phyloP scores from a whole-genome alignment of 2,113 vertebrate species.

The Centropristis striata region DNA sequence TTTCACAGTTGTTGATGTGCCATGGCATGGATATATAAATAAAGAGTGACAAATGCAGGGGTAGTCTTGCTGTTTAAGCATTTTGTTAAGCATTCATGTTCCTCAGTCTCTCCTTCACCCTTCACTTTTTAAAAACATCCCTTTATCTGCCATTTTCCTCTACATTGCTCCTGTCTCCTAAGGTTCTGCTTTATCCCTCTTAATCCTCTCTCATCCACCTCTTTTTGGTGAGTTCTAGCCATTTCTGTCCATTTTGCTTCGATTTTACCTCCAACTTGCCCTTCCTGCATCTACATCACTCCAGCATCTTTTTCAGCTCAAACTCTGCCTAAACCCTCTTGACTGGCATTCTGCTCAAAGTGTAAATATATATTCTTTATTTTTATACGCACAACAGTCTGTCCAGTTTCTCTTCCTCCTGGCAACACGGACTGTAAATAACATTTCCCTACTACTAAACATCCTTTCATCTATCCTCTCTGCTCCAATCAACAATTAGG shows the following conservation, averaged over 20 bases:
- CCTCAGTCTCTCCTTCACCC: not conserved
- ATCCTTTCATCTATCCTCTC: not conserved
- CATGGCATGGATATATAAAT: not conserved
- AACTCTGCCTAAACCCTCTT: slow-evolving; percentile 4
- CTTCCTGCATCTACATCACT: slow-evolving; percentile 14
- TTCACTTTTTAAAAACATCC: slow-evolving; percentile 2
- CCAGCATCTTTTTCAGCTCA: not conserved
- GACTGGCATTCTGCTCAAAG: not conserved
- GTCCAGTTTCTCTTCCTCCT: not conserved
- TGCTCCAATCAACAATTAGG: not conserved
- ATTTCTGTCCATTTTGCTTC: slow-evolving; percentile 31
- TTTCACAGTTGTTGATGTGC: not conserved
- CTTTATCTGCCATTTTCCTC: slow-evolving; percentile 20
- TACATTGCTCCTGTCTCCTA: slow-evolving; percentile 17
- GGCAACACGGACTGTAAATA: not conserved
- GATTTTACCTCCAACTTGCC: slow-evolving; percentile 18
- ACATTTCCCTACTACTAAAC: not conserved
- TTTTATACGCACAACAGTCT: not conserved
- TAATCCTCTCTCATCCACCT: slow-evolving; percentile 55
- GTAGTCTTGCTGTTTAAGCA: not conserved
- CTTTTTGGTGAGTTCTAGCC: slow-evolving; percentile 3
- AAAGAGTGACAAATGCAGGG: not conserved
- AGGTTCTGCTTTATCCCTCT: slow-evolving; percentile 50
- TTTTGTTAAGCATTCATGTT: not conserved
- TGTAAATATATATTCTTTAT: not conserved